Base-by-base conservation (phyloP, 2,113 vertebrate genomes). In the Thamnophis sirtalis region DNA sequence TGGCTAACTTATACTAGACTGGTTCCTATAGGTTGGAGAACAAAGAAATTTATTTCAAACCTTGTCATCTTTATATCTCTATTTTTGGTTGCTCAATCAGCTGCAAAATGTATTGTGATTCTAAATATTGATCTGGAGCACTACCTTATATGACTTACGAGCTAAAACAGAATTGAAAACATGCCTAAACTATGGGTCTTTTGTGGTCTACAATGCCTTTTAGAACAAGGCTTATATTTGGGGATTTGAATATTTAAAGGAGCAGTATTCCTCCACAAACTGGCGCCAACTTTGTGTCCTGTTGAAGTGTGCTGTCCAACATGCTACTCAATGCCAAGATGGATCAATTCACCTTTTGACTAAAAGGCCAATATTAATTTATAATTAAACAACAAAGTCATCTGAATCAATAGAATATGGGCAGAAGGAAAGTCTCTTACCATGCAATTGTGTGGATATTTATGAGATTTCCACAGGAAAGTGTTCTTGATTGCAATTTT, bases 381-480 rank as follows among this genome's bases (percentile, higher is more conserved):
- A 97, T 96, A 94, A 95, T 95, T 95, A 94, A 92, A 88, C 90
- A 97, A 73, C 19, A 96, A 89, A 51, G 94, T 97, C 96, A 95
- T 96, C 96, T 95, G 92, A 96, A 49, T 9, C 94, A 93, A 86
- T 92, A 92, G 96, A 95, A 96, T 96, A 96, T 96, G 95, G 95
- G 95, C 94, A 95, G 95, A 95, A 88, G 7, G 17, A 92, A 93
- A 95, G 86, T 95, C 96, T 92, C 2, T 94, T 95, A 54, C 5
- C 54, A 22, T 28, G 33, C 33, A 55, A 84, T 43, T 8, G 8
- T 43, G 55, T 15, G 11, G n/a, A 55, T 84, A 68, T 90, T 55
- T 43, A 43, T 84, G 5, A 19, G 54, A 84, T 10, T 90, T 28
- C 33, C 9, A 22, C 51, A 9, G 56, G 17, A 84, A 26, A 51